A percentile compares a stretch with the other conserved stretches of the same genome.
Evolutionary conservation across 2,888 invertebrate species (phyloP).

Genomic region (Helicoverpa assulta): DNA sequence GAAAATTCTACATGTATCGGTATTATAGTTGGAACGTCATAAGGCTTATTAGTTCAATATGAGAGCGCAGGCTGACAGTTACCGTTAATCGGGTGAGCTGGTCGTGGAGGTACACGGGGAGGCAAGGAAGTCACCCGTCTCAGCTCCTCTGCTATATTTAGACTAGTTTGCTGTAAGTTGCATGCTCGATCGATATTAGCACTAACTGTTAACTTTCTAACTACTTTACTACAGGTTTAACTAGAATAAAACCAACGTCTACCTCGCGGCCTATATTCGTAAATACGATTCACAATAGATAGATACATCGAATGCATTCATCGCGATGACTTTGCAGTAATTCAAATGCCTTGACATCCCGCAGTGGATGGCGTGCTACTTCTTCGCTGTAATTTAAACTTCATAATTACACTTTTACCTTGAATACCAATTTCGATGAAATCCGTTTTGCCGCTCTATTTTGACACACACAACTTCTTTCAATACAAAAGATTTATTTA

Average conservation of each 20-base stretch:
- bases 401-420: constrained; percentile 30
- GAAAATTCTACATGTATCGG: constrained; percentile 11
- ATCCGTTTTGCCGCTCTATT: constrained; percentile 20
- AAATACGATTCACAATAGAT: constrained; percentile 21
- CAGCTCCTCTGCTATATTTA: constrained; percentile 71
- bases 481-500: constrained; percentile 29
- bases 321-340: constrained; percentile 43
- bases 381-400: constrained; percentile 24
- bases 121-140: constrained; percentile 52
- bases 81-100: constrained; percentile 45
- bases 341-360: constrained; percentile 34
- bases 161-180: constrained; percentile 59
- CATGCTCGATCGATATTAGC: constrained; percentile 69
- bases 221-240: constrained; percentile 23
- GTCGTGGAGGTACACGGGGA: constrained; percentile 30
- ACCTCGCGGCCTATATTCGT: constrained; percentile 36
- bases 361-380: constrained; percentile 23
- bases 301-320: constrained; percentile 21
- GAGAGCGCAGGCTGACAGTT: constrained; percentile 19
- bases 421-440: constrained; percentile 31
- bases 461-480: constrained; percentile 9
- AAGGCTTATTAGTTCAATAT: constrained; percentile 17
- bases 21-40: constrained; percentile 9
- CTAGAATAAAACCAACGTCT: constrained; percentile 16
- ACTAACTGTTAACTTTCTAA: constrained; percentile 43